Conservation (phyloP, 2,888 invertebrate species). For the Uropetala carovei region DNA sequence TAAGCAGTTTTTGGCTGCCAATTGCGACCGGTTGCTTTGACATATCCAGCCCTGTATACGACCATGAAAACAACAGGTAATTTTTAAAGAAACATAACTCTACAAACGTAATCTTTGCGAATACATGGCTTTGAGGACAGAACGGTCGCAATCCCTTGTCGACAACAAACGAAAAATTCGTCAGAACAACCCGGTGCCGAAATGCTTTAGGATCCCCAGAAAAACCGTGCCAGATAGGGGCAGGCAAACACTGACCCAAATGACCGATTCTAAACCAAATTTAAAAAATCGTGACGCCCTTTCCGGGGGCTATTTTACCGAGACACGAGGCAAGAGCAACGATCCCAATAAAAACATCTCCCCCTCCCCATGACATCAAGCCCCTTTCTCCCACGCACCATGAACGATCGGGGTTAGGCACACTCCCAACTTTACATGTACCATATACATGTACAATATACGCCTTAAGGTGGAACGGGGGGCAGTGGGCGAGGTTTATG, state of each 20-base stretch:
- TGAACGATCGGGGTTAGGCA: not conserved
- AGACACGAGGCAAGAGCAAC: constrained; percentile 17
- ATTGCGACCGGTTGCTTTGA: too few relatives aligned
- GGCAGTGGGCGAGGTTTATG: not conserved
- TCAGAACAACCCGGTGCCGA: not conserved
- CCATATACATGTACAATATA: not conserved
- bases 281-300: not conserved
- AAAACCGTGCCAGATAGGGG: not conserved
- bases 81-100: too few relatives aligned
- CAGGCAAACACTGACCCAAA: not conserved
- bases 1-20: too few relatives aligned
- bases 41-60: too few relatives aligned
- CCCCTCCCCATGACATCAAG: not conserved
- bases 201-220: not conserved
- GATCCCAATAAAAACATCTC: not conserved
- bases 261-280: not conserved
- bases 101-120: too few relatives aligned
- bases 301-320: not conserved
- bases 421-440: not conserved
- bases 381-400: not conserved
- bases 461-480: not conserved
- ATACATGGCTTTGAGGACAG: too few relatives aligned
- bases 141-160: too few relatives aligned
- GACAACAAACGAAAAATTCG: too few relatives aligned
- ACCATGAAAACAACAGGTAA: too few relatives aligned